These are phyloP conservation scores for Drosophila dives DNA, from an alignment of 2,888 invertebrate species.

Conservation along the genomic window DNA sequence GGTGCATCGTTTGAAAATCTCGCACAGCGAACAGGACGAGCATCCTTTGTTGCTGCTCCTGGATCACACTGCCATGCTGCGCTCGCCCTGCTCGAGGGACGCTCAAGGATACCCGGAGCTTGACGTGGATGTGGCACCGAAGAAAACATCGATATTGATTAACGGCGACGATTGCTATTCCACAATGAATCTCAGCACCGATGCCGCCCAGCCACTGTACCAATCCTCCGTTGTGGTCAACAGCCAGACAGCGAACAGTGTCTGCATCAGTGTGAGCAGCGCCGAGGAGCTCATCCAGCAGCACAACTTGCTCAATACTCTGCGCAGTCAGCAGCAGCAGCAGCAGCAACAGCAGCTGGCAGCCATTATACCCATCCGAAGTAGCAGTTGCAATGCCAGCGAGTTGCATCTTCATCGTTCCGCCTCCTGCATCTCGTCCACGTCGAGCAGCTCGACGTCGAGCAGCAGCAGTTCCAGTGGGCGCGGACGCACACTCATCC, in stretches of 20 bases:
- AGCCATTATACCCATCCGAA: conserved; percentile 85
- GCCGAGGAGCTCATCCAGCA: conserved; percentile 81
- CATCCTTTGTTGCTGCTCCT: conserved; percentile 17
- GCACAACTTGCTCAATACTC: conserved; percentile 83
- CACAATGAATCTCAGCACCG: conserved; percentile 89
- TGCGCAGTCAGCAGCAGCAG: conserved; percentile 75
- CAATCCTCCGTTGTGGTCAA: conserved; percentile 90
- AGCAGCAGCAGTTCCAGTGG: conserved; percentile 74
- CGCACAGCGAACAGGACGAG: conserved; percentile 85
- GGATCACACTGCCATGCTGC: conserved; percentile 47
- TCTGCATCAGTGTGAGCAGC: conserved; percentile 86
- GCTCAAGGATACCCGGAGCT: conserved; percentile 14
- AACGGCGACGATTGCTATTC: conserved; percentile 91
- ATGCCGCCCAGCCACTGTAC: conserved; percentile 87
- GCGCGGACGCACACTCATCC: conserved; percentile 83
- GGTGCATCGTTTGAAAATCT: conserved; percentile 86
- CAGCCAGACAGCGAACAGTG: conserved; percentile 86
- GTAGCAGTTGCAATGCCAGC: conserved; percentile 46
- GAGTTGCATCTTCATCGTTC: conserved; percentile 79
- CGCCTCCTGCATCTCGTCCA: conserved; percentile 82
- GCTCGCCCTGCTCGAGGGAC: conserved; percentile 1
- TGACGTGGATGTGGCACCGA: conserved; percentile 80
- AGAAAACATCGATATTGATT: conserved; percentile 90
- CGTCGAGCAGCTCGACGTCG: conserved; percentile 74
- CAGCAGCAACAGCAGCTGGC: conserved; percentile 40